phyloP scores from a whole-genome alignment of 2,888 invertebrate species.

The Tipula unca region DNA sequence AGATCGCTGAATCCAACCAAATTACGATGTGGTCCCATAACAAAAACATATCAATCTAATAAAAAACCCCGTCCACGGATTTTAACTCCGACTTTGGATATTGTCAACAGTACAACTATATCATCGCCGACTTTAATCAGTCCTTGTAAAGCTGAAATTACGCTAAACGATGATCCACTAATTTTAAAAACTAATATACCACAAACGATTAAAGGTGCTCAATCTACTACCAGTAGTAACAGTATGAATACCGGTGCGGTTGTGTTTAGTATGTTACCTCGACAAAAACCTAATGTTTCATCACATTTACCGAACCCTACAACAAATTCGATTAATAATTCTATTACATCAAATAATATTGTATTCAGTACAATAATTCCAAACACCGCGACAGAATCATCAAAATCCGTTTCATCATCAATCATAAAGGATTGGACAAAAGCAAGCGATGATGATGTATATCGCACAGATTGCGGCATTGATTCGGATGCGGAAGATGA shows the following conservation, averaged over 20 bases:
- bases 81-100: not conserved
- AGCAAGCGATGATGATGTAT: not conserved
- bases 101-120: not conserved
- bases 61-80: not conserved
- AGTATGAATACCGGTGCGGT: not conserved
- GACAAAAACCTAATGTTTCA: not conserved
- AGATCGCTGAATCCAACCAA: not conserved
- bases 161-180: not conserved
- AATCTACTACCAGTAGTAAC: not conserved
- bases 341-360: not conserved
- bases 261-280: not conserved
- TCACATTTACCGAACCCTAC: not conserved
- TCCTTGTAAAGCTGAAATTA: not conserved
- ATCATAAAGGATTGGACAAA: constrained; percentile 15
- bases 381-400: not conserved
- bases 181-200: not conserved
- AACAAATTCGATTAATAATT: not conserved
- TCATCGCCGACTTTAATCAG: not conserved
- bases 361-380: not conserved
- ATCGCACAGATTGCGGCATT: not conserved
- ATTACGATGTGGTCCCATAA: not conserved
- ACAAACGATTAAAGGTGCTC: not conserved
- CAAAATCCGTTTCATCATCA: not conserved
- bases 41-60: not conserved
- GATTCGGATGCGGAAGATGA: not conserved